Conservation (phyloP, 2,797 vertebrate genomes). For the Megaceryle alcyon region DNA sequence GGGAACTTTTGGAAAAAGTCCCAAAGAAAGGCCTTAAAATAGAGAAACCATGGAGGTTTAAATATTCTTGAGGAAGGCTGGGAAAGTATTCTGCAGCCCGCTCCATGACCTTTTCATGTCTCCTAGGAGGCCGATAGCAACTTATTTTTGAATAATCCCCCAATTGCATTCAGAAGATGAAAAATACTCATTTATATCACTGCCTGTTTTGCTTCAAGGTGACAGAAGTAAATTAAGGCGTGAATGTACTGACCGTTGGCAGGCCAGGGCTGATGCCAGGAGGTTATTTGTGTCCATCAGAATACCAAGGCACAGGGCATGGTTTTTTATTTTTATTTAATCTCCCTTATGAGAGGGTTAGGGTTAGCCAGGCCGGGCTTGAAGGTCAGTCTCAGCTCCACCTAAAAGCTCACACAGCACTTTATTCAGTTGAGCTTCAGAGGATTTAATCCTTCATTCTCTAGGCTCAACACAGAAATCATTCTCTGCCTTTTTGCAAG, state of each 20-base stretch:
- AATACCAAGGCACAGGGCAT: background rate
- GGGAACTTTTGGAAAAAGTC: background rate
- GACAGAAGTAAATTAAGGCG: background rate
- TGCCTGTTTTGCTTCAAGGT: background rate
- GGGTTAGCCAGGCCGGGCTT: background rate
- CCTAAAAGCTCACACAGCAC: background rate
- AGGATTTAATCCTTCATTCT: background rate
- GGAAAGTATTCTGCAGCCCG: constrained; percentile 19
- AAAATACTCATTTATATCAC: background rate
- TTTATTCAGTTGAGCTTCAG: background rate
- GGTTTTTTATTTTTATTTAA: background rate
- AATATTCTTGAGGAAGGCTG: background rate
- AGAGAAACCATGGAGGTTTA: constrained; percentile 14
- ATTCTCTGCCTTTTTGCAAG: background rate
- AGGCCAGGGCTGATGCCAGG: background rate
- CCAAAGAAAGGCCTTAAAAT: constrained; percentile 16
- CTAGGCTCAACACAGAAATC: background rate
- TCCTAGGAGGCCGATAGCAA: constrained; percentile 3
- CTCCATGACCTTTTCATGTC: background rate
- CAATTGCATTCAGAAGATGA: background rate
- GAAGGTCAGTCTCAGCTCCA: background rate
- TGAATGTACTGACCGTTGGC: background rate
- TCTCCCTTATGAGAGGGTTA: background rate
- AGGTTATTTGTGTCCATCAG: background rate
- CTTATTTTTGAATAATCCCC: constrained; percentile 14